Conservation (phyloP, 2,888 invertebrate species). For the Lapara coniferarum region DNA sequence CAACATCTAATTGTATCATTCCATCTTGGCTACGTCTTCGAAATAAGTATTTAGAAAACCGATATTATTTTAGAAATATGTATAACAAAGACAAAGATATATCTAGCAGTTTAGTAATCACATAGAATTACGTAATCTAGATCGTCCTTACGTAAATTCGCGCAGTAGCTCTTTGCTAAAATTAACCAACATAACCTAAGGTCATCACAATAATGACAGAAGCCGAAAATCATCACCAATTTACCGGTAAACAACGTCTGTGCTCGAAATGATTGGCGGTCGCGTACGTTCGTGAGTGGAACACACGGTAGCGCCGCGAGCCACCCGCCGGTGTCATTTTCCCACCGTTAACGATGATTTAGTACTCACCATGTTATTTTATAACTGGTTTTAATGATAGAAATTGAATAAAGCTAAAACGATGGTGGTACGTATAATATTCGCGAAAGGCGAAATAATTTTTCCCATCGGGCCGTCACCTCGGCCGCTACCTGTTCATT, state of each 20-base stretch:
- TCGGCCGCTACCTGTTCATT: constrained; percentile 80
- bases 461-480: constrained; percentile 59
- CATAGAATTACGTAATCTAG: constrained; percentile 15
- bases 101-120: not conserved
- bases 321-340: constrained; percentile 68
- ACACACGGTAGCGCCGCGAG: constrained; percentile 78
- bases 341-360: constrained; percentile 60
- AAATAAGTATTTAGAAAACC: not conserved
- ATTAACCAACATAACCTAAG: constrained; percentile 5
- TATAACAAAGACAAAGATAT: not conserved
- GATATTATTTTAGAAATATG: too few species aligned
- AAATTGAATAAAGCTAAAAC: not conserved
- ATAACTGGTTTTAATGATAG: constrained; percentile 27
- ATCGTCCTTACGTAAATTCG: constrained; percentile 1
- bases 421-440: constrained; percentile 3
- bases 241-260: constrained; percentile 67
- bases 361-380: constrained; percentile 37
- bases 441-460: constrained; percentile 33
- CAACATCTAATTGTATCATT: too few species aligned
- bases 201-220: constrained; percentile 66
- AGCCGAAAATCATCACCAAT: constrained; percentile 78
- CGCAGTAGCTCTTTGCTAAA: not conserved
- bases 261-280: constrained; percentile 70
- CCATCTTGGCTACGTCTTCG: not conserved
- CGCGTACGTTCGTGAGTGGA: constrained; percentile 75